A percentile compares a stretch with the other conserved stretches of the same genome.
Evolutionary conservation across 2,888 invertebrate genomes (phyloP).

Genomic region (Conops quadrifasciatus): DNA sequence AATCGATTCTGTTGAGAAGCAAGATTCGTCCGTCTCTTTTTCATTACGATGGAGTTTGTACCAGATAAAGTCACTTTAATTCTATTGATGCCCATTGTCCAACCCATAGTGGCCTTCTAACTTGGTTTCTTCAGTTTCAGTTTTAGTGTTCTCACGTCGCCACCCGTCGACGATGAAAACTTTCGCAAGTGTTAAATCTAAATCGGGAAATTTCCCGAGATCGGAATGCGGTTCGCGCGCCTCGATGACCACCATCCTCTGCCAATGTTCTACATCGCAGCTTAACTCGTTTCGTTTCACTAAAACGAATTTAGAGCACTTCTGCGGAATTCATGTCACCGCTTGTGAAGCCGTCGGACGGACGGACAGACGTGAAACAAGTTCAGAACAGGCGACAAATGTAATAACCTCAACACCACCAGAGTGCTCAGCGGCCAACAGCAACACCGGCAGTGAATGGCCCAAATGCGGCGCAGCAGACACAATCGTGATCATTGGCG

Average conservation of each 20-base stretch:
- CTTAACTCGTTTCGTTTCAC: slow-evolving; percentile 22
- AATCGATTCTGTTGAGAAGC: too few species aligned
- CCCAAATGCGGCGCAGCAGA: not conserved
- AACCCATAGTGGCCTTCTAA: too few species aligned
- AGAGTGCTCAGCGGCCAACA: not conserved
- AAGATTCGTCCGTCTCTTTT: too few species aligned
- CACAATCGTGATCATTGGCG: not conserved
- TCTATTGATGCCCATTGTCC: too few species aligned
- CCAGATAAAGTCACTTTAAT: too few species aligned
- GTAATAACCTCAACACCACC: not conserved
- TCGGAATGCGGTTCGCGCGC: slow-evolving; percentile 26
- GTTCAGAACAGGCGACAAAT: not conserved
- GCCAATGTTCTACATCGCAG: not conserved
- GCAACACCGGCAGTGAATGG: not conserved
- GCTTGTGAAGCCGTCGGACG: slow-evolving; percentile 1
- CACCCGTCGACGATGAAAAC: too few species aligned
- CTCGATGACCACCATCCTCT: not conserved
- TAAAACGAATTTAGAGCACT: slow-evolving; percentile 32
- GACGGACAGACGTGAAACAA: not conserved
- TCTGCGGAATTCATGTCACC: slow-evolving; percentile 35
- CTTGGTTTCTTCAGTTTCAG: too few species aligned
- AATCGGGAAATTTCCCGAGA: slow-evolving; percentile 27
- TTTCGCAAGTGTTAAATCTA: slow-evolving; percentile 14
- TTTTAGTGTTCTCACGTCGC: too few species aligned
- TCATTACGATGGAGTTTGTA: too few species aligned